Evolutionary conservation across 2,113 vertebrate species (phyloP), one percentile per base, ranked within the genome.

Genomic region (Rhinogobius similis): DNA sequence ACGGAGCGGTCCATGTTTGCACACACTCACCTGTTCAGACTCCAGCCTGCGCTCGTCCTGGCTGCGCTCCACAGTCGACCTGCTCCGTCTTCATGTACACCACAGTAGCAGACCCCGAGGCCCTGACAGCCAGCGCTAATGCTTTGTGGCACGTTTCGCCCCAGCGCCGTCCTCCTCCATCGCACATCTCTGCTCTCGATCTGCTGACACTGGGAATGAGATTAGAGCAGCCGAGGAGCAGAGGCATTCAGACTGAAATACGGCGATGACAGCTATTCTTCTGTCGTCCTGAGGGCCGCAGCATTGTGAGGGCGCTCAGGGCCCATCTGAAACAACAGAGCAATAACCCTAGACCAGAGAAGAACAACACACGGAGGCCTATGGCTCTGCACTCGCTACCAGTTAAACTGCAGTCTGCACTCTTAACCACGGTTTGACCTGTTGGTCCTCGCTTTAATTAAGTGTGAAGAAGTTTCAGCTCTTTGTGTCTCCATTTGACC

Each of bases 181-280:
- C 24, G 77, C 86, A 72, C 74, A 82, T 87, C 83, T 75, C 82
- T 83, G 86, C 81, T 81, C 88, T 90, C n/a, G 52, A 80, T 91
- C 85, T 90, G 87, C 87, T 88, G 88, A 88, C 88, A 84, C 83
- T 81, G 83, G 79, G 75, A 84, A 86, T 84, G 87, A 90, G 85
- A 91, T 89, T 85, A 88, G 82, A 80, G 83, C 77, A 38, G 75
- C 75, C 78, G 70, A 76, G 75, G 80, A 68, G 70, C 61, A 74
- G 77, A 84, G 81, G 79, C 84, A 85, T 81, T 80, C 76, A 72
- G 77, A 90, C 82, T 82, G 77, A 87, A 90, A 84, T 68, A 63
- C 77, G 75, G 77, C 12, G 53, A 87, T 86, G 87, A 82, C 82
- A 85, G 82, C 85, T 16, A 73, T 86, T 82, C 65, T 68, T 75